Percentiles rank a stretch among this genome's conserved stretches.
Conservation (phyloP, 2,888 invertebrate species). For the Mimas tiliae region DNA sequence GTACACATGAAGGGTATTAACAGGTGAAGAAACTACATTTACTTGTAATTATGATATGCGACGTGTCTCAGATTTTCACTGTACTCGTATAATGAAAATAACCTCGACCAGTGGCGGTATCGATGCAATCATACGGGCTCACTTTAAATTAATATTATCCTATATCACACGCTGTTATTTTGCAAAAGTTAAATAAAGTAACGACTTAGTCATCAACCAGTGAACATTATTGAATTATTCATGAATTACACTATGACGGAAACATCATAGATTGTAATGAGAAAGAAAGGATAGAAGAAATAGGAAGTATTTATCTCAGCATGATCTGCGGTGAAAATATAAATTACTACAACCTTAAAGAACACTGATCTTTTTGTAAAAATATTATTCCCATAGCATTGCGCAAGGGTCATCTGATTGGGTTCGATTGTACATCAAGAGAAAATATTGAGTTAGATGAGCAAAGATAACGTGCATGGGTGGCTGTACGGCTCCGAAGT, state of each 20-base stretch:
- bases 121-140: conserved; percentile 52
- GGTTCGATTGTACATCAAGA: conserved; percentile 68
- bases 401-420: conserved; percentile 68
- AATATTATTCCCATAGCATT: conserved; percentile 58
- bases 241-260: not conserved
- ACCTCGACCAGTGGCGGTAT: conserved; percentile 58
- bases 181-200: not conserved
- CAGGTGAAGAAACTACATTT: conserved; percentile 29
- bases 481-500: conserved; percentile 43
- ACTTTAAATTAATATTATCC: conserved; percentile 56
- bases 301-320: too few relatives aligned
- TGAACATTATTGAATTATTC: conserved; percentile 14
- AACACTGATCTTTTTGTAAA: conserved; percentile 17
- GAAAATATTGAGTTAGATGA: conserved; percentile 74
- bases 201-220: not conserved
- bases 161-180: conserved; percentile 50
- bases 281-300: not conserved
- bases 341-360: conserved; percentile 10
- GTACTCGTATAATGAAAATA: conserved; percentile 51
- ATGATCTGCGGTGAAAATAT: conserved; percentile 3
- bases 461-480: conserved; percentile 55
- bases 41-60: conserved; percentile 56
- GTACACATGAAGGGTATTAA: conserved; percentile 40
- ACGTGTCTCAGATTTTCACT: conserved; percentile 47
- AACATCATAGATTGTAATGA: conserved; percentile 7